A percentile compares a stretch with the other conserved stretches of the same genome.
These are phyloP conservation scores for Ceratina australensis DNA, from an alignment of 1,140 invertebrate species.

Conservation along the genomic window DNA sequence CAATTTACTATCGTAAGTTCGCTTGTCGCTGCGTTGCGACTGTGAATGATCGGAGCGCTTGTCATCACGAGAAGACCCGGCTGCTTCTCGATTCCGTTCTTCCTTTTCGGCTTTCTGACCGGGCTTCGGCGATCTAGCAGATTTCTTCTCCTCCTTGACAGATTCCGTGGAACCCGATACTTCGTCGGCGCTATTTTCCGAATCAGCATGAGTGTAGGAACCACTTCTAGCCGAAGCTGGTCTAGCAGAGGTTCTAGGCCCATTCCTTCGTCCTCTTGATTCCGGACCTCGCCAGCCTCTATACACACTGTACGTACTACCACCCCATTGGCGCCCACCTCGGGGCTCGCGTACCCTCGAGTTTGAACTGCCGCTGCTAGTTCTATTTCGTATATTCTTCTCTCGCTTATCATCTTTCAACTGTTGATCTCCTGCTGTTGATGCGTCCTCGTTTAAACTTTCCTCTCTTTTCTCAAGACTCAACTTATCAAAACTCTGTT, in stretches of 20 bases:
- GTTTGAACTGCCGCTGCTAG: conserved; percentile 66
- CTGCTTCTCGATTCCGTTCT: conserved; percentile 79
- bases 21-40: conserved; percentile 66
- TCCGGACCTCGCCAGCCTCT: conserved; percentile 73
- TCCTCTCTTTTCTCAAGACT: conserved; percentile 73
- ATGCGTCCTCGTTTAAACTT: conserved; percentile 68
- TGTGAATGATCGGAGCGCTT: conserved; percentile 70
- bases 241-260: conserved; percentile 64
- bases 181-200: conserved; percentile 82
- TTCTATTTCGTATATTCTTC: conserved; percentile 72
- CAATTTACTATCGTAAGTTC: conserved; percentile 72
- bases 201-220: conserved; percentile 80
- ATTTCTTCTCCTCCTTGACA: conserved; percentile 77
- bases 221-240: conserved; percentile 73
- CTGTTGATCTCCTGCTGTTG: conserved; percentile 59
- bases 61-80: conserved; percentile 69
- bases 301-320: conserved; percentile 68
- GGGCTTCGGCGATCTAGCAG: conserved; percentile 76
- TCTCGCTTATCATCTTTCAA: conserved; percentile 75
- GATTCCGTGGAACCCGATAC: conserved; percentile 79
- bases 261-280: conserved; percentile 71
- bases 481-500: conserved; percentile 74
- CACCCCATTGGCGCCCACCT: conserved; percentile 68
- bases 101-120: conserved; percentile 81
- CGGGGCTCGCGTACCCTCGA: conserved; percentile 64